phyloP scores from a whole-genome alignment of 2,888 invertebrate species.

The Phrixothrix hirtus region DNA sequence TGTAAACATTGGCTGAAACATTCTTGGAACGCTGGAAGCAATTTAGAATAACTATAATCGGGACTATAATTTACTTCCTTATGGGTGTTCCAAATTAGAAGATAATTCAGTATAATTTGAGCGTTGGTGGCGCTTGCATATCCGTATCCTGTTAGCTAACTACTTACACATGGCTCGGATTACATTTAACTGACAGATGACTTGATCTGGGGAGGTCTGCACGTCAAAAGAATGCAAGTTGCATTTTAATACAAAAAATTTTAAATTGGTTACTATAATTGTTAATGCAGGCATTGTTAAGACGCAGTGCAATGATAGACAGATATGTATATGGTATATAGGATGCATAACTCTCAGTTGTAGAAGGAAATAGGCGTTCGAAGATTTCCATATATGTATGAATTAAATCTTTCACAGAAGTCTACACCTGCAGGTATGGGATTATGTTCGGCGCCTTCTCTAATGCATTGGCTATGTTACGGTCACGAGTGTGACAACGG shows the following conservation, averaged over 20 bases:
- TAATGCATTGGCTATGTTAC: conserved; percentile 11
- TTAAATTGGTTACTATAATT: too few species aligned
- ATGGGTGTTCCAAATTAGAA: conserved; percentile 37
- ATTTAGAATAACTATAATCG: conserved; percentile 9
- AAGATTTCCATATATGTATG: conserved; percentile 10
- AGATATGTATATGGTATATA: too few species aligned
- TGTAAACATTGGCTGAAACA: conserved; percentile 7
- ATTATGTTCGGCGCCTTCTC: conserved; percentile 18
- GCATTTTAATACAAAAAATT: too few species aligned
- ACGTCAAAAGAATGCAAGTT: conserved; percentile 31
- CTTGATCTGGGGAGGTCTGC: conserved; percentile 38
- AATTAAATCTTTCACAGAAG: conserved; percentile 10
- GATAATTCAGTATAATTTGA: conserved; percentile 36
- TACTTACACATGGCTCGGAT: conserved; percentile 38
- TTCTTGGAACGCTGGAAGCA: conserved; percentile 16
- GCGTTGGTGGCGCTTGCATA: conserved; percentile 39
- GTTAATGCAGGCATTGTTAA: too few species aligned
- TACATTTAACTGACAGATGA: conserved; percentile 37
- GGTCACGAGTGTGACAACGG: conserved; percentile 9
- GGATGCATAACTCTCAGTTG: background rate
- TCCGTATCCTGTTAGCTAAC: conserved; percentile 39
- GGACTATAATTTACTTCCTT: conserved; percentile 31
- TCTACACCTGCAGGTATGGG: conserved; percentile 17
- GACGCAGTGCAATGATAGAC: too few species aligned
- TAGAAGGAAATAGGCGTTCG: background rate